Percentiles rank a stretch among this genome's conserved stretches.
Conservation (phyloP, 2,888 invertebrate species). For the Amphimallon solstitiale region DNA sequence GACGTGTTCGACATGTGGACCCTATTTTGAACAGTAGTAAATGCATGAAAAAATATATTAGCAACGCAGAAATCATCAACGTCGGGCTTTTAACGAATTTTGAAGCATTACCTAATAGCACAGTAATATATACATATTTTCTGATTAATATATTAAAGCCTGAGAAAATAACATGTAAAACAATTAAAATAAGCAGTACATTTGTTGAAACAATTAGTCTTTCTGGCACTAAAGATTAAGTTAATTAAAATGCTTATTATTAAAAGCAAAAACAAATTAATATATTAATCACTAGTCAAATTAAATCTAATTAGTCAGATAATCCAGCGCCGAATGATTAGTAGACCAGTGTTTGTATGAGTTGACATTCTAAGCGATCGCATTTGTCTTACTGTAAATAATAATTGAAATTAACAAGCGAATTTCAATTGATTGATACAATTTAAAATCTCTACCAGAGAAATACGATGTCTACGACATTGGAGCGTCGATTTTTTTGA, state of each 20-base stretch:
- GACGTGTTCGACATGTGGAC: no score
- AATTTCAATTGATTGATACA: not conserved
- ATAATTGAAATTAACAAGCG: not conserved
- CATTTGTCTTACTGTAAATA: constrained; percentile 2
- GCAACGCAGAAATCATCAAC: no score
- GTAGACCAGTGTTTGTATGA: not conserved
- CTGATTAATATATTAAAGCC: no score
- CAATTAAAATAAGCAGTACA: no score
- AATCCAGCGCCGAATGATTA: not conserved
- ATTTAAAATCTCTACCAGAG: not conserved
- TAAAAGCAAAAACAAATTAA: not conserved
- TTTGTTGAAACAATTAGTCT: not conserved
- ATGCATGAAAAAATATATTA: no score
- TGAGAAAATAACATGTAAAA: no score
- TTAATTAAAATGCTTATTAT: not conserved
- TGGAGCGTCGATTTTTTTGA: not conserved
- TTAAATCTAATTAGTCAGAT: constrained; percentile 14
- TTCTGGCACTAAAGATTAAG: not conserved
- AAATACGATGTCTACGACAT: not conserved
- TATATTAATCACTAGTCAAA: constrained; percentile 8
- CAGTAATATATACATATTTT: no score
- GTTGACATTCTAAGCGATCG: not conserved
- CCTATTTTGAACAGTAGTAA: no score
- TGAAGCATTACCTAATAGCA: no score
- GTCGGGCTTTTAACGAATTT: no score